phyloP scores from a whole-genome alignment of 1,140 invertebrate species.

The Atta cephalotes region DNA sequence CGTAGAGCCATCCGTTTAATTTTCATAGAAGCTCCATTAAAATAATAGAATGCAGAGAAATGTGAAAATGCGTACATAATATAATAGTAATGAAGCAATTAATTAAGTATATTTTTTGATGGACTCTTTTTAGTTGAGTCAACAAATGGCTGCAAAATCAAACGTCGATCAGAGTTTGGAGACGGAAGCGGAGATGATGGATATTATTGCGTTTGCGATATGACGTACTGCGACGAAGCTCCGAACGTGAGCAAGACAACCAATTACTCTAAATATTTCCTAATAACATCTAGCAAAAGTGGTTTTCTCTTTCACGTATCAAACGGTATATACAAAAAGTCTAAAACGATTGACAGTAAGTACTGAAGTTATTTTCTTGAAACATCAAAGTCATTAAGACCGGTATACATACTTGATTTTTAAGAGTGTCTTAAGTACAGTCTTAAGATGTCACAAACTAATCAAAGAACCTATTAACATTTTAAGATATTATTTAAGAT shows the following conservation, averaged over 20 bases:
- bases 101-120: neutral
- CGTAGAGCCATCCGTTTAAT: neutral
- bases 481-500: too few species aligned
- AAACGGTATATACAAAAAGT: conserved; percentile 73
- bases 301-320: conserved; percentile 86
- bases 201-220: conserved; percentile 94
- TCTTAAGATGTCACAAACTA: too few species aligned
- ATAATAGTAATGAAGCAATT: neutral
- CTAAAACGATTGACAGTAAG: neutral
- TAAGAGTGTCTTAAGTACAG: too few species aligned
- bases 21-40: neutral
- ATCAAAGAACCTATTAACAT: too few species aligned
- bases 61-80: neutral
- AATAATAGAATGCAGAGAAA: neutral
- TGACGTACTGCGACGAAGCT: conserved; percentile 92
- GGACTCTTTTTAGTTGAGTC: neutral
- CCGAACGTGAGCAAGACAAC: conserved; percentile 83
- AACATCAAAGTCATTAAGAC: neutral
- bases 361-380: neutral
- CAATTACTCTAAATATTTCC: conserved; percentile 84
- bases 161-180: neutral
- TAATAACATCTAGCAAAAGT: conserved; percentile 88
- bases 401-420: too few species aligned
- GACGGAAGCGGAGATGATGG: conserved; percentile 81
- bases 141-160: neutral